Conservation (phyloP, 2,797 vertebrate genomes). For the Dallia pectoralis region DNA sequence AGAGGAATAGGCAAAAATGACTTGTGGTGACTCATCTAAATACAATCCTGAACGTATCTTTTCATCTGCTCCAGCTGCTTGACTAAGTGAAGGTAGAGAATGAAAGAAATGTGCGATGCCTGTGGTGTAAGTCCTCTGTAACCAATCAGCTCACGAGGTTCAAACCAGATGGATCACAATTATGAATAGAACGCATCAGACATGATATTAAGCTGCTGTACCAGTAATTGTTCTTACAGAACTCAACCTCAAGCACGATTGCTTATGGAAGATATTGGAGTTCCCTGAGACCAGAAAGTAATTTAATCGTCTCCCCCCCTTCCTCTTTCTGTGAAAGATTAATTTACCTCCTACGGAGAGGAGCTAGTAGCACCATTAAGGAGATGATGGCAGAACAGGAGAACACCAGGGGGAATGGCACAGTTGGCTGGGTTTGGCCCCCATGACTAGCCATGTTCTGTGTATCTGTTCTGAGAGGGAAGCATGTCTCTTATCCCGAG, state of each 20-base stretch:
- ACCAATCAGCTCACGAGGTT: no score
- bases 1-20: no score
- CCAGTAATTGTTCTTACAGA: background rate
- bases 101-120: background rate
- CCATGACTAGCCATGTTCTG: slow-evolving; percentile 76
- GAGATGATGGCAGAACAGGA: slow-evolving; percentile 90
- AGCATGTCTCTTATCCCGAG: slow-evolving; percentile 83
- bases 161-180: background rate
- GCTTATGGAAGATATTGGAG: slow-evolving; percentile 63
- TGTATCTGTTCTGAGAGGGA: slow-evolving; percentile 78
- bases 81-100: no score
- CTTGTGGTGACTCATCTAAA: no score
- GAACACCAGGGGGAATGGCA: slow-evolving; percentile 87
- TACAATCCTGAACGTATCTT: no score
- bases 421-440: slow-evolving; percentile 93
- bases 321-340: slow-evolving; percentile 83
- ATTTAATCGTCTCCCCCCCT: slow-evolving; percentile 63
- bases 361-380: slow-evolving; percentile 98
- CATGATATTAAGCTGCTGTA: background rate
- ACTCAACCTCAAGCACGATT: background rate
- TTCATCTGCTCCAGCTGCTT: no score
- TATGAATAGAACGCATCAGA: background rate
- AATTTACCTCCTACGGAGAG: slow-evolving; percentile 95
- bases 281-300: slow-evolving; percentile 62
- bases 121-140: background rate